phyloP scores from a whole-genome alignment of 2,888 invertebrate genomes.

The Ariolimax columbianus region DNA sequence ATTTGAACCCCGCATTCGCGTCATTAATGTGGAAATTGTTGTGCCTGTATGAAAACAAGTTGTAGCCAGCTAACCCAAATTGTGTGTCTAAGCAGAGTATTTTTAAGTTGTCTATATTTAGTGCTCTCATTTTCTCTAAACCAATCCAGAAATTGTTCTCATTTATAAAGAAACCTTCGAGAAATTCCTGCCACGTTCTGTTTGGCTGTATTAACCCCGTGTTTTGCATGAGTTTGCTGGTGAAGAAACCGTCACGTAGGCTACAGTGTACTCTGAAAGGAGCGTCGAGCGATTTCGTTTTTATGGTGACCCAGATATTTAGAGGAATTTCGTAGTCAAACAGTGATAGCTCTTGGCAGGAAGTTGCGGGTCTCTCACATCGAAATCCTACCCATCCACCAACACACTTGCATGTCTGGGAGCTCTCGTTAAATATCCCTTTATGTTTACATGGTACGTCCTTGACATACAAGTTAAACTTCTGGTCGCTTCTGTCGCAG shows the following conservation, averaged over 20 bases:
- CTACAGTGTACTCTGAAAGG: conserved; percentile 1
- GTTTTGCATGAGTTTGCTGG: neutral
- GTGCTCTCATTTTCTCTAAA: neutral
- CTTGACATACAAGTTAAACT: neutral
- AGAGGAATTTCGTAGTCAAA: neutral
- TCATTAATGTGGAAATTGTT: neutral
- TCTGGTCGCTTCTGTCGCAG: neutral
- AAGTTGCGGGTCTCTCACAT: neutral
- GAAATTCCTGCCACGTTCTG: conserved; percentile 20
- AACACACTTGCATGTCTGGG: neutral
- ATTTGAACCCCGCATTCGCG: neutral
- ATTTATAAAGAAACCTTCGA: neutral
- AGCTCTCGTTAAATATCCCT: neutral
- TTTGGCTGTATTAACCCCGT: neutral
- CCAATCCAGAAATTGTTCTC: conserved; percentile 18
- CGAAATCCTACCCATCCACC: conserved; percentile 3
- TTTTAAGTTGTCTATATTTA: neutral
- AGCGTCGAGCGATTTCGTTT: neutral
- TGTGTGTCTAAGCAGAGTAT: conserved; percentile 1
- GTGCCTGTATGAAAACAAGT: conserved; percentile 12
- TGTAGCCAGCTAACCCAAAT: neutral
- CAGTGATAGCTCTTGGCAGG: neutral
- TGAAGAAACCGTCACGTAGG: neutral
- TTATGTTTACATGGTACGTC: neutral
- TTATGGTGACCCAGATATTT: neutral